phyloP scores from a whole-genome alignment of 1,140 invertebrate genomes.

The Subanguina moxae region DNA sequence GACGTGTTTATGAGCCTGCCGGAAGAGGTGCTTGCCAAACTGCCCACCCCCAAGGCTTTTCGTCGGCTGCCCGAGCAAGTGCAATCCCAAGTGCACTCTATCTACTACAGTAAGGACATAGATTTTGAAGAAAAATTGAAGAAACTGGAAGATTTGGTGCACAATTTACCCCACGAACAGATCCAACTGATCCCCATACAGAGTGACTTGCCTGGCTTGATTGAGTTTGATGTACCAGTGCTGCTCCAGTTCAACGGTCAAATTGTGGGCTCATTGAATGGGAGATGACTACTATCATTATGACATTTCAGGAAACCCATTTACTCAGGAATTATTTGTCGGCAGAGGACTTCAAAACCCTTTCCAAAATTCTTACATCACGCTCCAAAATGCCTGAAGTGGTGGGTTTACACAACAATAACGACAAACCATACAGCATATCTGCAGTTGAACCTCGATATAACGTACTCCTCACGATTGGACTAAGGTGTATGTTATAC shows the following conservation, averaged over 20 bases:
- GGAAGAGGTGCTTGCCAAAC: conserved; percentile 17
- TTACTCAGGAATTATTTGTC: conserved; percentile 30
- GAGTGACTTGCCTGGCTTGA: conserved; percentile 29
- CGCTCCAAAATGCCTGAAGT: conserved; percentile 2
- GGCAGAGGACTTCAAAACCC: conserved; percentile 18
- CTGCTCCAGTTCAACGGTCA: conserved; percentile 41
- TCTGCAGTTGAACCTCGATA: no score
- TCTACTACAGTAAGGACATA: conserved; percentile 38
- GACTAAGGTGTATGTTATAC: no score
- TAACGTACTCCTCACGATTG: no score
- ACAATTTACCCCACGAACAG: conserved; percentile 23
- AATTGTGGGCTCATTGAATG: conserved; percentile 8
- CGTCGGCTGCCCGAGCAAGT: conserved; percentile 26
- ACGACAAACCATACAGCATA: no score
- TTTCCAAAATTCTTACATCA: not conserved
- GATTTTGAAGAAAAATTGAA: conserved; percentile 33
- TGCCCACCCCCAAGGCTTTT: conserved; percentile 34
- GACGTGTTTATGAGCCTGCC: conserved; percentile 39
- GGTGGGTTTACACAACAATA: no score
- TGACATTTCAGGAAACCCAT: conserved; percentile 30
- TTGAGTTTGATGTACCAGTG: conserved; percentile 42
- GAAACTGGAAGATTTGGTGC: conserved; percentile 16
- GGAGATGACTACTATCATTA: not conserved
- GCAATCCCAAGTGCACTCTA: conserved; percentile 15
- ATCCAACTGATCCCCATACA: conserved; percentile 25